Base-by-base conservation (phyloP, 2,113 vertebrate species). In the Pseudopipra pipra region DNA sequence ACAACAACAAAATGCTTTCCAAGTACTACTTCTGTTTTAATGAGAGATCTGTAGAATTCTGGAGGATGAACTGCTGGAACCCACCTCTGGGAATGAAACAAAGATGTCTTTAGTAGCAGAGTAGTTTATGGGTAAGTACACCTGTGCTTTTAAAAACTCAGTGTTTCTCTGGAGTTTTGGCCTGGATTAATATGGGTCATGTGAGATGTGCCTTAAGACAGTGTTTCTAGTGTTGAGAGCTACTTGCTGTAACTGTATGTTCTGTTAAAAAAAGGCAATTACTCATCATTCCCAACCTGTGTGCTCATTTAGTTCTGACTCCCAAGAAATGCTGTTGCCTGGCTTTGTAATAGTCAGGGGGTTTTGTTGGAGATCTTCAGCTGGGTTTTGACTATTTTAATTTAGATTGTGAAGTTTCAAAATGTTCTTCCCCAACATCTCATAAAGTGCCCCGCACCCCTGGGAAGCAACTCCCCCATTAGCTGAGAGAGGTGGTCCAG, bases 361-460 rank as follows among this genome's bases (percentile, higher is more conserved):
- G 5, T 62, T 79, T 31, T 71, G 27, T 21, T 77, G 7, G 43
- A 62, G 27, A 11, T 55, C 28, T 79, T 71, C 43, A 82, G 0
- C 47, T 85, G 75, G 27, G 9, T 67, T 43, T 75, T 74, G 47
- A 25, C 27, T 71, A 6, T 44, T 76, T 51, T 49, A 20, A 24
- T 61, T 68, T 70, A 61, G 41, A 56, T 52, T 47, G 17, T 75
- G 14, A 72, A 14, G 33, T 62, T 90, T 78, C 43, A 56, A 44
- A 47, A 65, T 31, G 7, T 8, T 58, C 24, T 52, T 75, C n/a
- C 33, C 23, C 54, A 63, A 17, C 39, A 43, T 74, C 10, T 28
- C 2, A 1, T 68, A 18, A 54, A 8, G 14, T 68, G n/a, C 49
- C 27, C 37, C 3, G 9, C 6, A 22, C 5, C 5, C 6, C 17